Evolutionary conservation across 2,797 vertebrate genomes (phyloP).

Genomic region (Hipposideros larvatus): DNA sequence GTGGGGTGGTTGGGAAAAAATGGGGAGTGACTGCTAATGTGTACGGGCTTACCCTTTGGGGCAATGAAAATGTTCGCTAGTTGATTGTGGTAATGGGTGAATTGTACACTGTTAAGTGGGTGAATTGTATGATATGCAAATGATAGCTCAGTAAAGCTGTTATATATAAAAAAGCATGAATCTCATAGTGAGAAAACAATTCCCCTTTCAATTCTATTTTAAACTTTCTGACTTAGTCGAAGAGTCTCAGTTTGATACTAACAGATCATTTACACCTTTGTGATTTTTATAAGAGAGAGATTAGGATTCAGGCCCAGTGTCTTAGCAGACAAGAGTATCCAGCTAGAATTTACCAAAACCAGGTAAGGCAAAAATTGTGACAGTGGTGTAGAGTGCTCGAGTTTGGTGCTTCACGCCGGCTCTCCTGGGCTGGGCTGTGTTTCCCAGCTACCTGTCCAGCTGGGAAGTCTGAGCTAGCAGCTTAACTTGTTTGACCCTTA

Average conservation of each 20-base stretch:
- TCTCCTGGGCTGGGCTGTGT: background rate
- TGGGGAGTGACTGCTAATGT: background rate
- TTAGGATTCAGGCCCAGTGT: background rate
- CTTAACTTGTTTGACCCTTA: slow-evolving; percentile 30
- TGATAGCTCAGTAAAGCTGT: slow-evolving; percentile 10
- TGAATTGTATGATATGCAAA: background rate
- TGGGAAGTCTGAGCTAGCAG: slow-evolving; percentile 10
- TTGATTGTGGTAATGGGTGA: background rate
- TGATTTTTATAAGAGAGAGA: background rate
- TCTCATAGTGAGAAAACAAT: background rate
- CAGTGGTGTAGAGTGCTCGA: background rate
- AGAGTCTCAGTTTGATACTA: background rate
- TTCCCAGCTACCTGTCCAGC: background rate
- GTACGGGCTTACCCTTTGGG: background rate
- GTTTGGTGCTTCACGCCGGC: background rate
- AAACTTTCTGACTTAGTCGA: slow-evolving; percentile 42
- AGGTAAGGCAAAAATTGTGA: background rate
- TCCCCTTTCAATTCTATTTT: slow-evolving; percentile 12
- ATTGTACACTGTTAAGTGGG: background rate
- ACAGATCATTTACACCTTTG: background rate
- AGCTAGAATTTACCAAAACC: background rate
- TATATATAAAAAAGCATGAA: slow-evolving; percentile 17
- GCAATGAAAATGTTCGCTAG: background rate
- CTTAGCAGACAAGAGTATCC: background rate
- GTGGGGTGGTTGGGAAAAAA: background rate